Base-by-base conservation (phyloP, 2,888 invertebrate species). In the Dryobotodes eremita region DNA sequence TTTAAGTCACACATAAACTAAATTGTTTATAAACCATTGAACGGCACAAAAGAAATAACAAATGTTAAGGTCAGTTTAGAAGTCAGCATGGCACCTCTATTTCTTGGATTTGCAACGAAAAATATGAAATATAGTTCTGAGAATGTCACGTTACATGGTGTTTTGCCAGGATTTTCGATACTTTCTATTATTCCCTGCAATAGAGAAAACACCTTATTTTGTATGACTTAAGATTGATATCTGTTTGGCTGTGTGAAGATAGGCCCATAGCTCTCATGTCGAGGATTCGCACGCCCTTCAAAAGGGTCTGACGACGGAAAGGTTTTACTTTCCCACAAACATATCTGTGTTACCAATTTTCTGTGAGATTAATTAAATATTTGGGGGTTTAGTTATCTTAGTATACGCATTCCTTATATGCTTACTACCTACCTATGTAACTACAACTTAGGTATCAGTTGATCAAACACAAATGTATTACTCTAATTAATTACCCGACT, bases 21-120 rank as follows among this genome's bases (percentile, higher is more conserved):
- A 85, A 79, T 80, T 53, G 66, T 71, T 71, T 64, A 75, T n/a
- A 73, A 80, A 70, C 71, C 71, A 48, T 69, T 82, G 71, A 73
- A 86, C 77, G 72, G 71, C 77, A 90, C 86, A 84, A 90, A 85
- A 87, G 76, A 86, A 86, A 87, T 89, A 89, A 87, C 86, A 84
- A 86, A 90, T 88, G 80, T 71, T 42, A 76, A 88, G 88, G 86
- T 88, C 86, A 85, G 70, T 77, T 68, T 57, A 86, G 79, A 87
- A 90, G 89, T 89, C 87, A 89, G 84, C 61, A 75, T 62, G 61
- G 79, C 81, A 86, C 80, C 77, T 89, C 89, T 82, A 86, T 88
- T 86, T 88, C 75, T 79, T 71, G 79, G 84, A 68, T 89, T 86
- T 86, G 80, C 83, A 87, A 86, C 80, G 55, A 85, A 89, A 88